Evolutionary conservation across 2,113 vertebrate genomes (phyloP).

Genomic region (Thoracochromis brauschi): DNA sequence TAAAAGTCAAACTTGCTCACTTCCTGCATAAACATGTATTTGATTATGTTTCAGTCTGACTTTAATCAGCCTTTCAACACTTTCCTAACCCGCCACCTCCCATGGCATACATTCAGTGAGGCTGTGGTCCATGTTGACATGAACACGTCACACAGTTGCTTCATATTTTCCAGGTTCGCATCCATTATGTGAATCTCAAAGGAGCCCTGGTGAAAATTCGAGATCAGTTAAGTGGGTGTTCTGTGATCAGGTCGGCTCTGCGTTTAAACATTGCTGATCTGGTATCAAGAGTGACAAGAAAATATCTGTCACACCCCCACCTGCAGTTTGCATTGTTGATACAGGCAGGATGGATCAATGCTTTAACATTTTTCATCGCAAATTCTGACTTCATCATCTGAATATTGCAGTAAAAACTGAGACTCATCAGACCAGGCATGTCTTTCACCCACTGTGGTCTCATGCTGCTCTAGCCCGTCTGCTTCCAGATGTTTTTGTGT

Average conservation of each 20-base stretch:
- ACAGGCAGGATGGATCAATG: background rate
- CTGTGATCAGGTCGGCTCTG: background rate
- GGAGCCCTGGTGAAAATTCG: background rate
- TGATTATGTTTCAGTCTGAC: background rate
- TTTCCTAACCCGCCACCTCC: background rate
- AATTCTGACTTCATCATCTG: background rate
- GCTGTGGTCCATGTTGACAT: background rate
- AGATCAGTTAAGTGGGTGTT: background rate
- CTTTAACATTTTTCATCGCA: background rate
- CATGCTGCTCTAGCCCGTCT: rapidly evolving
- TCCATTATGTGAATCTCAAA: background rate
- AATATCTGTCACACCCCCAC: rapidly evolving
- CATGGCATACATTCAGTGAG: background rate
- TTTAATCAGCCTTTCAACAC: rapidly evolving
- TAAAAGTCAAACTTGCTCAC: background rate
- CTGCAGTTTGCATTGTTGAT: background rate
- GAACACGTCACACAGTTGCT: background rate
- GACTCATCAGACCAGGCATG: background rate
- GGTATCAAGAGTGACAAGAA: background rate
- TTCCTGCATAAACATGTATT: background rate
- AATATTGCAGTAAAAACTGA: background rate
- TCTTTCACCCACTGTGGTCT: background rate
- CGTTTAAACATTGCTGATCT: background rate
- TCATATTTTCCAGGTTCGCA: background rate
- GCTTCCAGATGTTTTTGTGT: background rate